These are phyloP conservation scores for Crenichthys baileyi DNA, from an alignment of 2,797 vertebrate species.

Conservation along the genomic window DNA sequence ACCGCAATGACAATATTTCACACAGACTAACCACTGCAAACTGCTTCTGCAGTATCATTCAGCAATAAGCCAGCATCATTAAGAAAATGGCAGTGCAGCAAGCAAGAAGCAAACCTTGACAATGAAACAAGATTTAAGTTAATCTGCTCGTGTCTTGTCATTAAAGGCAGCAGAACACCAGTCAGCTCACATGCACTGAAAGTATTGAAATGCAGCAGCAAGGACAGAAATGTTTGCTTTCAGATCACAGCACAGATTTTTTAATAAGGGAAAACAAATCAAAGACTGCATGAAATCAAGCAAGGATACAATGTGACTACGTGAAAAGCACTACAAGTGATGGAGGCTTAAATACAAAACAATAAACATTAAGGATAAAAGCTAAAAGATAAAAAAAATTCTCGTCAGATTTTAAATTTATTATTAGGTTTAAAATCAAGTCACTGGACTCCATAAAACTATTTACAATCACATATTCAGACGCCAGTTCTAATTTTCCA, in stretches of 20 bases:
- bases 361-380: background rate
- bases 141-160: conserved; percentile 6
- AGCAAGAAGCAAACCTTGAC: conserved; percentile 2
- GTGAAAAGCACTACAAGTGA: background rate
- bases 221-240: conserved; percentile 22
- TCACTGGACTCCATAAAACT: background rate
- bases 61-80: conserved; percentile 12
- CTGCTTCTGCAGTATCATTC: background rate
- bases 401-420: background rate
- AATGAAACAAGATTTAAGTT: conserved; percentile 2
- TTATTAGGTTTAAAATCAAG: background rate
- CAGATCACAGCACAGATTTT: conserved; percentile 3
- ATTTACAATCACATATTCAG: conserved; percentile 1
- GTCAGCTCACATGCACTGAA: background rate
- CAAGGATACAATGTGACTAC: background rate
- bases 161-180: conserved; percentile 13
- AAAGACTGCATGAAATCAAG: conserved; percentile 24
- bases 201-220: conserved; percentile 6
- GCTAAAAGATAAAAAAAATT: background rate
- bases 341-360: background rate
- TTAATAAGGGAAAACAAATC: conserved; percentile 18
- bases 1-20: conserved; percentile 14
- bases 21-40: background rate
- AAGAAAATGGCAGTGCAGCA: background rate
- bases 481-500: background rate